Evolutionary conservation across 2,797 vertebrate species (phyloP), one percentile per base, ranked within the genome.

Genomic region (Eulemur albifrons): DNA sequence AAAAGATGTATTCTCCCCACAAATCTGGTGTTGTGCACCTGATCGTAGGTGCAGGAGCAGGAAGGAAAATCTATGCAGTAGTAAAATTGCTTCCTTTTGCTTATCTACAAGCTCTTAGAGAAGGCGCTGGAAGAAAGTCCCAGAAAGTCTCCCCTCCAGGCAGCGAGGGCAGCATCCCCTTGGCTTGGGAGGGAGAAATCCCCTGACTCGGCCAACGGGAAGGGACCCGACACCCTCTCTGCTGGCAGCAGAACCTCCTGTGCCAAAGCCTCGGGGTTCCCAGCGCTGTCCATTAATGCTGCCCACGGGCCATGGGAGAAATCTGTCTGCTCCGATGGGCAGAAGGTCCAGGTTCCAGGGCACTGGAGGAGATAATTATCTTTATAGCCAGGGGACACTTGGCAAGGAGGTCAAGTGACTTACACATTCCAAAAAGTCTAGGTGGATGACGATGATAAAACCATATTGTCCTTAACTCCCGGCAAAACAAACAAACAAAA

Each of bases 281-380:
- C 88, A 67, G 76, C 32, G 1, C 95, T 73, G 32, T 63, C 96
- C 94, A 96, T 95, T 96, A 95, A 84, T 38, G 76, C 93, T 93
- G 95, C 95, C 96, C 86, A 70, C 59, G 48, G 96, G 97, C 95
- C 4, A 9, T 35, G 27, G 75, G 83, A 69, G 61, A 96, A 80
- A 91, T 83, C 88, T 38, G 88, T 70, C 72, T 45, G 63, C 88
- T 85, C 45, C 18, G 13, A 30, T 0, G 20, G 93, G 86, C 93
- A 77, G 94, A 87, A 97, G 82, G 97, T 90, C 91, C 45, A 14
- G 88, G 97, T 97, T 97, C 96, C 97, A 21, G 96, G 69, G 97
- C 95, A 96, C n/a, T 97, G 96, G 96, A 97, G 95, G 97, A 96
- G 96, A 97, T 97, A 97, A 98, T 97, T 97, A 94, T 95, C 94